These are phyloP conservation scores for Coenobita brevimanus DNA, from an alignment of 1,140 invertebrate species.

Conservation along the genomic window DNA sequence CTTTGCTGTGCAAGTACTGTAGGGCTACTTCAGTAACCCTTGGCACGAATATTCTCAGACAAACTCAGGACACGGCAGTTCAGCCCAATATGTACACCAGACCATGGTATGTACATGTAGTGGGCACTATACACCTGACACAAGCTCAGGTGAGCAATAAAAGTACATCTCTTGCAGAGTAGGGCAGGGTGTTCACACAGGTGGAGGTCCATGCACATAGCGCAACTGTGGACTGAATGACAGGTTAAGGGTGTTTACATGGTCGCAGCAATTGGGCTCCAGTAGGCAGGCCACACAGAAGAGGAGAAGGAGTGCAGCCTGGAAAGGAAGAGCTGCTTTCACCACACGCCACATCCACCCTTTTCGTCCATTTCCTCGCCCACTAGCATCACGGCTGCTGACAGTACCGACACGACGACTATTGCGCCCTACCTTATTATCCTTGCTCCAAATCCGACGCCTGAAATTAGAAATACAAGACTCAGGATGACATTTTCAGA, in stretches of 20 bases:
- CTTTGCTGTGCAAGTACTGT: neutral
- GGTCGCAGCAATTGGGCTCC: slow-evolving; percentile 87
- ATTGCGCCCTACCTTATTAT: slow-evolving; percentile 43
- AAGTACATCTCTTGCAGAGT: neutral
- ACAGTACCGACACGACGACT: slow-evolving; percentile 73
- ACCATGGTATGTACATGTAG: slow-evolving; percentile 59
- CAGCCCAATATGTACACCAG: slow-evolving; percentile 58
- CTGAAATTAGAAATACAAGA: slow-evolving; percentile 43
- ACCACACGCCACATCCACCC: slow-evolving; percentile 85
- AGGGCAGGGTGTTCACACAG: slow-evolving; percentile 78
- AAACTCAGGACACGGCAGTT: slow-evolving; percentile 19
- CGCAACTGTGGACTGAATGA: slow-evolving; percentile 88
- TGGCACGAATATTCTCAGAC: neutral
- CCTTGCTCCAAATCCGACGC: slow-evolving; percentile 55
- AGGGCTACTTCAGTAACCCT: neutral
- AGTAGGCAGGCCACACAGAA: slow-evolving; percentile 87
- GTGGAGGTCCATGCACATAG: slow-evolving; percentile 89
- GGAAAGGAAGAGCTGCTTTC: slow-evolving; percentile 85
- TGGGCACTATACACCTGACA: slow-evolving; percentile 43
- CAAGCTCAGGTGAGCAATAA: slow-evolving; percentile 3
- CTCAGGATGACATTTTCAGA: neutral
- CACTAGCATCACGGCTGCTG: slow-evolving; percentile 72
- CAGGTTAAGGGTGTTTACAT: slow-evolving; percentile 86
- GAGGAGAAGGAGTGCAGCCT: slow-evolving; percentile 86
- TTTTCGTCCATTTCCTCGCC: slow-evolving; percentile 72